Conservation (phyloP, 2,113 vertebrate genomes). For the Pseudonaja textilis region DNA sequence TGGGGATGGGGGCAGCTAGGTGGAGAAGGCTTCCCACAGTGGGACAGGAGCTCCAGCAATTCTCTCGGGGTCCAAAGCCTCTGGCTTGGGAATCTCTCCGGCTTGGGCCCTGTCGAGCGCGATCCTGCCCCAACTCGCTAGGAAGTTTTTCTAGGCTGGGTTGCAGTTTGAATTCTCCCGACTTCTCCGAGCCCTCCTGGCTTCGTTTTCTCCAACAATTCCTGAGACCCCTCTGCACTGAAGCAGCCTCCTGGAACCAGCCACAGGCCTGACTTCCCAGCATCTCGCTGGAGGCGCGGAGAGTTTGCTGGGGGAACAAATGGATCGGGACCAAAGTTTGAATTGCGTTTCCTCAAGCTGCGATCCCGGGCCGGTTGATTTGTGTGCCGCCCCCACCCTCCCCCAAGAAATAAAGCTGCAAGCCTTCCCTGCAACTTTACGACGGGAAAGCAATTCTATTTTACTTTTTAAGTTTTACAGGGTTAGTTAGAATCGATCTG, state of each 20-base stretch:
- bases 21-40: not conserved
- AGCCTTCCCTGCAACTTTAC: not conserved
- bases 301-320: not conserved
- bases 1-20: not conserved
- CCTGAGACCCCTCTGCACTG: not conserved
- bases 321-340: not conserved
- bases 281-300: not conserved
- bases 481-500: not conserved
- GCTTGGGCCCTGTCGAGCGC: not conserved
- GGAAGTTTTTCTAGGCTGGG: not conserved
- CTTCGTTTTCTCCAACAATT: not conserved
- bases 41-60: not conserved
- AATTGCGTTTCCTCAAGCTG: not conserved
- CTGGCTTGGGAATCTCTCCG: not conserved
- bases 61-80: not conserved
- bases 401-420: not conserved
- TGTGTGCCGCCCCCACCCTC: not conserved
- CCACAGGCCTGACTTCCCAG: not conserved
- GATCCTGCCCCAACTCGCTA: not conserved
- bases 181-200: not conserved
- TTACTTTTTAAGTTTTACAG: not conserved
- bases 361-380: not conserved
- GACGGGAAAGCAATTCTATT: not conserved
- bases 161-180: not conserved
- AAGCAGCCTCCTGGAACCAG: not conserved